Base-by-base conservation (phyloP, 2,797 vertebrate genomes). In the Xyrichtys novacula region DNA sequence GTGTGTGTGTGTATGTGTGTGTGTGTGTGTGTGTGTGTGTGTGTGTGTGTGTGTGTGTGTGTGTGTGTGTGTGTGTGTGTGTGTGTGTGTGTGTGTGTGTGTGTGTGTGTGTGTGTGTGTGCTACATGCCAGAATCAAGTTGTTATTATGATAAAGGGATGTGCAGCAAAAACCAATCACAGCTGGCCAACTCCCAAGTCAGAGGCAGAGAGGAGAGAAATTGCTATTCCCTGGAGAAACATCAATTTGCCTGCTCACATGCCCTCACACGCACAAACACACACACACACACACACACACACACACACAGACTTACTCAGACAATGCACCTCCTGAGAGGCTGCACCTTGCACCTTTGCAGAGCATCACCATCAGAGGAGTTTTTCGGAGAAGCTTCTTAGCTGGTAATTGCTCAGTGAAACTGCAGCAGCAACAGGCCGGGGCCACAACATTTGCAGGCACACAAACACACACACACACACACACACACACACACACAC, bases 161-260 rank as follows among this genome's bases (percentile, higher is more conserved):
- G 85, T 48, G 59, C 71, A 74, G 56, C 64, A 78, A 80, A 88
- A 87, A 86, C 58, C 87, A 86, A 86, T 89, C 87, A 81, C 74
- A 76, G 72, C 76, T 73, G 77, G 79, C 67, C 60, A 62, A 56
- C 69, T 63, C 53, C 78, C 74, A 85, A 43, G 54, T 39, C 46
- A 31, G 31, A 31, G 0, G 28, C 42, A 9, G 14, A 66, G 62
- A 36, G 17, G 36, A 78, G 74, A 86, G 81, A 65, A 66, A 83
- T 63, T 61, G 64, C 78, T 74, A 48, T 76, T 78, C 81, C 80
- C 69, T 34, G 1, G 16, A 83, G 76, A 81, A 84, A 68, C 87
- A 85, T 75, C 69, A 58, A 73, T 85, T 65, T 68, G 43, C 66
- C 56, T 65, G 3, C 52, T 1, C 23, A 2, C 48, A 28, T 28